Evolutionary conservation across 2,113 vertebrate species (phyloP), one percentile per base, ranked within the genome.

Genomic region (Acrocephalus kingi): DNA sequence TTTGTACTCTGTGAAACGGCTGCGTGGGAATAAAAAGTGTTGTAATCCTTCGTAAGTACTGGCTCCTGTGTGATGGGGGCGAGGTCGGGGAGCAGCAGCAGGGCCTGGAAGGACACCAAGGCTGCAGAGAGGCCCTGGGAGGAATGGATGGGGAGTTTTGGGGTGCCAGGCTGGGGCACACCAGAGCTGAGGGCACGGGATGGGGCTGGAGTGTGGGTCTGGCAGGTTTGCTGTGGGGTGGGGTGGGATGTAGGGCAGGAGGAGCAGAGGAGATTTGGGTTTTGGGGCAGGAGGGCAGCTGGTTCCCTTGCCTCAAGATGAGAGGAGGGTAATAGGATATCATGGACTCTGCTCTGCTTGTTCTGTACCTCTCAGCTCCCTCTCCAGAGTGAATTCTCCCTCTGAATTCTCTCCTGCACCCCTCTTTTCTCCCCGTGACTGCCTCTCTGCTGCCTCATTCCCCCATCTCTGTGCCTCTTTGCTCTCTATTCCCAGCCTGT

Each of bases 1-100:
- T 94, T 85, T 93, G 89, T 96, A 93, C 67, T 95, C 71, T 87
- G 92, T 85, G 95, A 94, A 83, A 80, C 0, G 94, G 95, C 96
- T 93, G 92, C 30, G 54, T 88, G 95, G 86, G 94, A 97, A 97
- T 97, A 97, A 97, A 96, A 91, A 35, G 79, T 19, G 85, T 76
- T 80, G 88, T 90, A 92, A 95, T 35, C 83, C 95, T 95, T 94
- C 4, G 16, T 92, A 94, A 94, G 46, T 5, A 0, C 12, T 1
- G n/a, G 28, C 15, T 96, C 71, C 37, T 23, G 85, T 9, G 46
- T 9, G 78, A 4, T 13, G 62, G 39, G 0, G 27, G 2, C 0
- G 0, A 51, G 67, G 27, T 15, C 0, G 11, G 66, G 41, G n/a
- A 61, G 71, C 11, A 59, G 20, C 77, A 75, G 71, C 55, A 5